Evolutionary conservation across 64 coral and sea anemone genomes (phyloP), one percentile per base, ranked within the genome.

Genomic region (Trachythela sp.): DNA sequence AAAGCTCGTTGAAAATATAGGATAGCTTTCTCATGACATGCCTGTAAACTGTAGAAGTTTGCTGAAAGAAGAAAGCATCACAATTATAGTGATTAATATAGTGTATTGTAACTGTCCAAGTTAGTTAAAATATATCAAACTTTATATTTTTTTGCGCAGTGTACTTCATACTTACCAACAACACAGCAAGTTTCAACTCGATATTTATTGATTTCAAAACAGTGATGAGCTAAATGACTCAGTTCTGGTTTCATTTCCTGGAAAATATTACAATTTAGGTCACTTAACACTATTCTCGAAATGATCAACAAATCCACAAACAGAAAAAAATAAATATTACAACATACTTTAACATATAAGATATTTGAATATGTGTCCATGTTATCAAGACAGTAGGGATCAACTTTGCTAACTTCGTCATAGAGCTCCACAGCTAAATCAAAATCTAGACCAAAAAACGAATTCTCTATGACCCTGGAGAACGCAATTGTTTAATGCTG

Each of bases 111-210:
- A 11, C 11, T 45, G 4, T 45, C 42, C 11, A 45, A 4, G 42
- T 11, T 11, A 6, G 11, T 45, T 11, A 4, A 4, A 4, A 6
- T 45, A 45, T 11, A 4, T 11, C 42, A 6, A 6, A 45, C 56
- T 26, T 18, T 4, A n/a, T 22, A 2, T 59, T 49, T n/a, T 22
- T 64, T 6, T 64, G 24, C 4, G 22, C 20, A 64, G 22, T 18
- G 20, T 26, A 45, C 8, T 64, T 64, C 56, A 20, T n/a, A 30
- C 70, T 89, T 38, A 97, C 95, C 95, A 88, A 97, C 94, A 70
- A 97, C 93, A 87, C 95, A 97, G 45, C 95, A 97, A 14, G 95
- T 97, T 94, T 97, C 95, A 68, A 94, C 95, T 40, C 95, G 86
- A 42, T 94, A 97, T 88, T 94, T 97, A 54, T 97, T 93, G 56